Evolutionary conservation across 2,797 vertebrate species (phyloP), one percentile per base, ranked within the genome.

Genomic region (Morelia viridis): DNA sequence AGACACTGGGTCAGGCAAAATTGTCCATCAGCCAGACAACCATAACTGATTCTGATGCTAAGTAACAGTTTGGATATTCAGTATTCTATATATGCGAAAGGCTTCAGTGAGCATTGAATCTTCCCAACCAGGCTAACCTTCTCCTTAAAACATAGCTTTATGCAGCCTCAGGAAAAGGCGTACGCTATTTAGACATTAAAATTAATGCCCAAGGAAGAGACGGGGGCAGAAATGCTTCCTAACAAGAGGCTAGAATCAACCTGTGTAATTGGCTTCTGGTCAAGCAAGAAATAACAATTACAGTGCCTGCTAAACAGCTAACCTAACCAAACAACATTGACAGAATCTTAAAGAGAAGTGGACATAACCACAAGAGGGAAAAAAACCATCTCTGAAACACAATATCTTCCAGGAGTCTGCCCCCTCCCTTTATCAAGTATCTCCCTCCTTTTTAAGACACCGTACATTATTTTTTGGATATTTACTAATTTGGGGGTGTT

Each of bases 1-100:
- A 98, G 98, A 98, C 98, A 98, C 97, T 95, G 96, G 98, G 98
- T 98, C 98, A 98, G 98, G 98, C 97, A 98, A 98, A 99, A 99
- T 99, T 99, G 99, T 99, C 99, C 98, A 99, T 99, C 99, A 99
- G 99, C 98, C 99, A 99, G 99, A 99, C 99, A 99, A 99, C 98
- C 99, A 99, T 98, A 99, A 99, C 99, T 99, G 99, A 99, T 99
- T 99, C 98, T 98, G 98, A 99, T 99, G 98, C 98, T 99, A 99
- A 99, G 98, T 99, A 99, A 98, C 97, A 98, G 98, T 98, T 98
- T 98, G 98, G 98, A 98, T 98, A 99, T 98, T 99, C 98, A 98
- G 98, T 98, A 98, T 99, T 99, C 98, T 98, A 98, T 98, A 98
- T 98, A 98, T 98, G 98, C 97, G 98, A 98, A 99, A 99, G 98